Evolutionary conservation across 2,888 invertebrate species (phyloP).

Genomic region (Arctia plantaginis): DNA sequence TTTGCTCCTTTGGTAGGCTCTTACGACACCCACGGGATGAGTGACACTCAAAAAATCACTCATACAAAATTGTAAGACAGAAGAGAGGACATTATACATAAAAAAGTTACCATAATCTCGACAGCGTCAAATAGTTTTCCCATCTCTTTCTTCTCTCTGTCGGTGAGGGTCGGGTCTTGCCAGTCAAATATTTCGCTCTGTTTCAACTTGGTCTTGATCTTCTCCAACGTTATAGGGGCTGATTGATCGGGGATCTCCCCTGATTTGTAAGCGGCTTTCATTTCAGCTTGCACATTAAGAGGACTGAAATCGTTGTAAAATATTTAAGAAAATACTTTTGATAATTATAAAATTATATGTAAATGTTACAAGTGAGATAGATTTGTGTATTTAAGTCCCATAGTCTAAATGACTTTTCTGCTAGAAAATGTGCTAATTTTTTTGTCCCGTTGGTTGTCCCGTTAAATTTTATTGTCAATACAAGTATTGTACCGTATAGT

Average conservation of each 20-base stretch:
- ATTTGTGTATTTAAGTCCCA: neutral
- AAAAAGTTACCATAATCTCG: constrained; percentile 73
- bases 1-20: too few species aligned
- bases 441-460: too few species aligned
- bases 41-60: too few species aligned
- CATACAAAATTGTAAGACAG: too few species aligned
- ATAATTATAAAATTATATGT: neutral
- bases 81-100: neutral
- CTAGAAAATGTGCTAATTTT: too few species aligned
- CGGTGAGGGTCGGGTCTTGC: constrained; percentile 56
- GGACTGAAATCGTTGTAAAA: constrained; percentile 49
- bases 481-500: too few species aligned
- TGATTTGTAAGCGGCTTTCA: constrained; percentile 66
- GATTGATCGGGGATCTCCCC: constrained; percentile 64
- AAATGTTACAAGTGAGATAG: neutral
- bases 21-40: too few species aligned
- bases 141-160: constrained; percentile 71
- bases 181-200: constrained; percentile 70
- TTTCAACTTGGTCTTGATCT: constrained; percentile 68
- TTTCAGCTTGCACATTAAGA: constrained; percentile 43
- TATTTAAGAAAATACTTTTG: neutral
- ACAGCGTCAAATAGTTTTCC: constrained; percentile 72
- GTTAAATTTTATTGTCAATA: too few species aligned
- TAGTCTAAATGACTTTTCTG: too few species aligned
- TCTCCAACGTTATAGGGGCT: constrained; percentile 64